Evolutionary conservation across 2,113 vertebrate genomes (phyloP).

Genomic region (Baryphthengus martii): DNA sequence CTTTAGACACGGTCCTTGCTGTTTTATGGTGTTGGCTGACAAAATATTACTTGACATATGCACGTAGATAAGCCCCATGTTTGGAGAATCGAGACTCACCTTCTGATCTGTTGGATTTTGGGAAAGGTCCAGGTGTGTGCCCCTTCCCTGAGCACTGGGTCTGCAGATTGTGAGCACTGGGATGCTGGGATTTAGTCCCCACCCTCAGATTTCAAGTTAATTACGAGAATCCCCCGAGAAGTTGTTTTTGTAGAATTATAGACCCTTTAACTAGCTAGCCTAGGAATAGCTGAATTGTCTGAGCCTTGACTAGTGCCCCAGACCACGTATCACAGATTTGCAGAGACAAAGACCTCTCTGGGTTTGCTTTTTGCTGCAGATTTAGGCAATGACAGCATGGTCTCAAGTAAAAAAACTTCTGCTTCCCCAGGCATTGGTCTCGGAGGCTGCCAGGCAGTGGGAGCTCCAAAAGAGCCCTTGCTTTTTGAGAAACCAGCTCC

Average conservation of each 20-base stretch:
- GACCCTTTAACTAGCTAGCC: not conserved
- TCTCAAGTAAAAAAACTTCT: not conserved
- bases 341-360: not conserved
- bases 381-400: not conserved
- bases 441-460: not conserved
- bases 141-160: not conserved
- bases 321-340: accelerated
- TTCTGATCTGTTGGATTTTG: not conserved
- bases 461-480: not conserved
- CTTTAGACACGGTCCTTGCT: not conserved
- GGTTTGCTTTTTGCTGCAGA: not conserved
- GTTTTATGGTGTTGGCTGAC: not conserved
- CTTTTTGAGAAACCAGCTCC: constrained; percentile 6
- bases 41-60: not conserved
- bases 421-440: not conserved
- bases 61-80: accelerated
- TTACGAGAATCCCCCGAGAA: accelerated
- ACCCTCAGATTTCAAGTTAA: not conserved
- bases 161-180: not conserved
- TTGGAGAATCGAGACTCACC: not conserved
- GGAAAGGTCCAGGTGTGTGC: accelerated
- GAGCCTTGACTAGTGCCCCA: not conserved
- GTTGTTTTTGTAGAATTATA: not conserved
- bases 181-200: not conserved
- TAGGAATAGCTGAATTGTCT: not conserved